These are phyloP conservation scores for Labeo catla DNA, from an alignment of 2,113 vertebrate species.

Conservation along the genomic window DNA sequence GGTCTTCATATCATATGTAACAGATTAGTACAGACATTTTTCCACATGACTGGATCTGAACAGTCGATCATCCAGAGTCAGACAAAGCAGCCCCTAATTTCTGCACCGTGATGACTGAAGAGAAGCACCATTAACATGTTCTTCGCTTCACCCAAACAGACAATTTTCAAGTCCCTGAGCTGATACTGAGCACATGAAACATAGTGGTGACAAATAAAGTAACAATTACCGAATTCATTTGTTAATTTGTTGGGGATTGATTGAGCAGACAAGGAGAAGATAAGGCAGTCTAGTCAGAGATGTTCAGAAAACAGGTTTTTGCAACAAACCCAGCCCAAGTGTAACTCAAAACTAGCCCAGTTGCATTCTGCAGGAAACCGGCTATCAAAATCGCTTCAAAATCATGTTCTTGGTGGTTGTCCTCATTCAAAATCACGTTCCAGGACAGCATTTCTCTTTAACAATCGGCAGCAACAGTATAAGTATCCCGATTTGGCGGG, in stretches of 20 bases:
- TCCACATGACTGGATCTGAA: not conserved
- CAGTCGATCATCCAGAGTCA: not conserved
- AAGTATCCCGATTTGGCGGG: not conserved
- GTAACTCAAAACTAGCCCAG: too few species aligned
- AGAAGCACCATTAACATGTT: conserved; percentile 9
- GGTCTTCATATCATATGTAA: not conserved
- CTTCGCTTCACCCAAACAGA: not conserved
- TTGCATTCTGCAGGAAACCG: not conserved
- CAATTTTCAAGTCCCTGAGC: not conserved
- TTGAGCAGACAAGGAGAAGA: not conserved
- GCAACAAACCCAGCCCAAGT: too few species aligned
- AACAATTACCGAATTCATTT: not conserved
- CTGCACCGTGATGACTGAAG: not conserved
- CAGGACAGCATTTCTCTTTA: too few species aligned
- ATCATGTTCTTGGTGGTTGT: not conserved
- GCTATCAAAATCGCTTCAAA: not conserved
- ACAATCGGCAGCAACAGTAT: not conserved
- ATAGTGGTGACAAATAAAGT: not conserved
- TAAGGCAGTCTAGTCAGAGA: not conserved
- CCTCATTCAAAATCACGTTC: not conserved
- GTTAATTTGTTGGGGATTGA: not conserved
- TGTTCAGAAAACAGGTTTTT: not conserved
- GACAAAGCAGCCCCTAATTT: not conserved
- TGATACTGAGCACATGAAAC: not conserved
- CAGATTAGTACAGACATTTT: not conserved